A percentile compares a stretch with the other conserved stretches of the same genome.
Evolutionary conservation across 2,797 vertebrate species (phyloP).

Genomic region (Tenualosa ilisha): DNA sequence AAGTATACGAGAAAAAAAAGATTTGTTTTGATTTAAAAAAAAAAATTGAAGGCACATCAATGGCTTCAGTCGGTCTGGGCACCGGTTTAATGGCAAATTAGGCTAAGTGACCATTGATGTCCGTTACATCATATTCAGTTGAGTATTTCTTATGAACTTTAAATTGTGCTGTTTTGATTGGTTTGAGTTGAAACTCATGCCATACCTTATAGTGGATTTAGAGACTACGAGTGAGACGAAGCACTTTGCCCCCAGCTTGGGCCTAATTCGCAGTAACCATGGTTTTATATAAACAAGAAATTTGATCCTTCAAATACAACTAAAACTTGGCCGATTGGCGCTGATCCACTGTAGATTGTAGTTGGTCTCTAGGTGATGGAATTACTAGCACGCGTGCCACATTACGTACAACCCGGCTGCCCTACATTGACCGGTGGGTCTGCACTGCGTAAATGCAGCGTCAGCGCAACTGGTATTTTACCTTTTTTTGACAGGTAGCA

Average conservation of each 20-base stretch:
- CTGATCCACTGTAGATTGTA: neutral
- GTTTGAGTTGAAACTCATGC: neutral
- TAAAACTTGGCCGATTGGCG: neutral
- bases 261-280: neutral
- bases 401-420: neutral
- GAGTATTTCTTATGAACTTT: too few relatives aligned
- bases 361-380: neutral
- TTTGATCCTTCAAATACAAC: neutral
- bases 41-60: neutral
- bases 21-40: neutral
- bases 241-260: neutral
- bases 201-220: neutral
- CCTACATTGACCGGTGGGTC: neutral
- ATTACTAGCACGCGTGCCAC: neutral
- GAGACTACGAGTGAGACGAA: neutral
- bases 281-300: neutral
- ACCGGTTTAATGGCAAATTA: too few relatives aligned
- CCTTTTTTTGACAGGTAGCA: conserved; percentile 45
- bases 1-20: neutral
- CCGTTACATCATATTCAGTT: too few relatives aligned
- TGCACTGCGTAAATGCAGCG: conserved; percentile 29
- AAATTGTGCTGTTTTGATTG: neutral
- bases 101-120: too few relatives aligned
- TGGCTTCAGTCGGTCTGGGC: neutral
- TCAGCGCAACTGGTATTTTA: conserved; percentile 37